Base-by-base conservation (phyloP, 1,140 invertebrate species). In the Drosophila novamexicana region DNA sequence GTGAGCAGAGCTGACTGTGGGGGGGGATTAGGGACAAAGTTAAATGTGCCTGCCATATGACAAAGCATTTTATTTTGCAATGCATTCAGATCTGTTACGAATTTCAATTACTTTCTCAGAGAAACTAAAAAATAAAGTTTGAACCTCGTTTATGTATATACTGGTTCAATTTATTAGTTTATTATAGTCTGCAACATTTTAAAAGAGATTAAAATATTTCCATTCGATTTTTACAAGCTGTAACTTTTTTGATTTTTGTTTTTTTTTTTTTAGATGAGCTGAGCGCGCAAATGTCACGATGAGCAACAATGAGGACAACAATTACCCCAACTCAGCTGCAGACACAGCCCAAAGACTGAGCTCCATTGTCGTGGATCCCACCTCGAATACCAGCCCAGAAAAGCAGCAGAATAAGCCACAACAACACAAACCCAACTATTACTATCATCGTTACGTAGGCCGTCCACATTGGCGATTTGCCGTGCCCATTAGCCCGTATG, bases 401-500 rank as follows among this genome's bases (percentile, higher is more conserved):
- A 7, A n/a, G 7, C 29, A n/a, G 1, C n/a, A 32, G 1, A n/a
- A 32, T 6, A 50, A 50, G 22, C 22, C 22, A 29, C 22, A 29
- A 12, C 22, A 14, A 12, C 22, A 32, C 12, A 32, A 52, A 32
- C 7, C n/a, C 34, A 50, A 29, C 6, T 39, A 34, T 16, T 59
- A 58, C 14, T 47, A 29, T 12, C 47, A 44, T 2, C 29, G 10
- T 1, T 8, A 22, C 1, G 7, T 14, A 0, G 9, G 8, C n/a
- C 37, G 18, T 2, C 53, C 52, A 3, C 54, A 29, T 32, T 22
- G 47, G 14, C 47, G 39, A 1, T 37, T 18, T 18, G 5, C 12
- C 5, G 42, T 82, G 7, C 44, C 80, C 14, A 70, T 79, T 10
- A 82, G 80, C 7, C 44, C 34, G 1, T 68, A 68, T 34, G 80